Conservation (phyloP, 2,888 invertebrate species). For the Arge pagana region DNA sequence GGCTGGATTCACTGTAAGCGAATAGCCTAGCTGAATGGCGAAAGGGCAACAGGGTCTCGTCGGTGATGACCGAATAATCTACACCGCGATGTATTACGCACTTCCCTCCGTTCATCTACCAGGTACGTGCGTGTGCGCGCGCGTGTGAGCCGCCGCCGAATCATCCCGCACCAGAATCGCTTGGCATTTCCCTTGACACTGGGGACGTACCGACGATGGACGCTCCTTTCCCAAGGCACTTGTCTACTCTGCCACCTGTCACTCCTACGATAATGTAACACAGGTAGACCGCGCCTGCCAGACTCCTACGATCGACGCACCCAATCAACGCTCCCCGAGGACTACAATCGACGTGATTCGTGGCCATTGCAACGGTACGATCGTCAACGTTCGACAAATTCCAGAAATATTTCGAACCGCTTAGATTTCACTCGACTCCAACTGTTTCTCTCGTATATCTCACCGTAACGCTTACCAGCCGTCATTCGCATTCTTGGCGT, state of each 20-base stretch:
- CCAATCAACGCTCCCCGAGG: conserved; percentile 8
- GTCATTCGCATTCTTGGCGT: too few relatives aligned
- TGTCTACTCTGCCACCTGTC: conserved; percentile 23
- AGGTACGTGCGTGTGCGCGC: background rate
- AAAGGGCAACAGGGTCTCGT: conserved; percentile 4
- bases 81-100: conserved; percentile 16
- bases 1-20: conserved; percentile 24
- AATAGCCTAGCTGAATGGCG: background rate
- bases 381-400: too few relatives aligned
- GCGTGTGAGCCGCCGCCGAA: background rate
- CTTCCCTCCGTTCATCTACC: conserved; percentile 20
- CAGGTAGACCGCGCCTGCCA: background rate
- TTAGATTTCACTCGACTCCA: too few relatives aligned
- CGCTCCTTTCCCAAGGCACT: conserved; percentile 14
- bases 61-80: conserved; percentile 24
- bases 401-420: too few relatives aligned
- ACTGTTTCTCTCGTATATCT: too few relatives aligned
- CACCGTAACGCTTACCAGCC: too few relatives aligned
- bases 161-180: background rate
- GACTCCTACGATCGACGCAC: conserved; percentile 6
- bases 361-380: too few relatives aligned
- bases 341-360: too few relatives aligned
- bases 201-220: background rate
- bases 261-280: too few relatives aligned
- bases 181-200: conserved; percentile 1